phyloP scores from a whole-genome alignment of 1,140 invertebrate genomes.

The honey bee (Apis mellifera) region DNA sequence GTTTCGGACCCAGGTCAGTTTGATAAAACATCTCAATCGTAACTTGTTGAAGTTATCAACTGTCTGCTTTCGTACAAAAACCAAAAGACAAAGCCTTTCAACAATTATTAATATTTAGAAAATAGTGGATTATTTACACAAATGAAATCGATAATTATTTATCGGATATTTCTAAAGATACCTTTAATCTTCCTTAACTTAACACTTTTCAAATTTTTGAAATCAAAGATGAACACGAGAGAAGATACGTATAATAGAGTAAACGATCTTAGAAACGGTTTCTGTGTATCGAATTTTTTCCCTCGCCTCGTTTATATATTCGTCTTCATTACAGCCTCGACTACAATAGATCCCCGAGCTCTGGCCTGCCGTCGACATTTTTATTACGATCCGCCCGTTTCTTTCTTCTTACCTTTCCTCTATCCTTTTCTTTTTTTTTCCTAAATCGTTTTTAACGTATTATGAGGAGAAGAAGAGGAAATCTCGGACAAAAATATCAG shows the following conservation, averaged over 20 bases:
- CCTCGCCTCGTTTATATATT: constrained; percentile 6
- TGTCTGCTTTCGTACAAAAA: no score
- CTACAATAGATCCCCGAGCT: constrained; percentile 4
- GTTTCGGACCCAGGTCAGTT: constrained; percentile 69
- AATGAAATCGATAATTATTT: no score
- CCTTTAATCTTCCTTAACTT: no score
- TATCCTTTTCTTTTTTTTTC: background rate
- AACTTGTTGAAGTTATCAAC: background rate
- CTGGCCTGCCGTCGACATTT: constrained; percentile 36
- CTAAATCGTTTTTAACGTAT: constrained; percentile 27
- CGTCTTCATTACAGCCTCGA: constrained; percentile 17
- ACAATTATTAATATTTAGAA: no score
- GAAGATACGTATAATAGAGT: no score
- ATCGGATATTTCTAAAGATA: no score
- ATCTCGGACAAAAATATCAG: constrained; percentile 7
- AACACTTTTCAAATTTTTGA: background rate
- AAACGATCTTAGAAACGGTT: background rate
- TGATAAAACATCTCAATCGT: constrained; percentile 11
- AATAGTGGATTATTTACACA: no score
- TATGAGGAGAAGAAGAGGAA: background rate
- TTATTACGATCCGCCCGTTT: constrained; percentile 34
- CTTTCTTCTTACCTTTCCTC: background rate
- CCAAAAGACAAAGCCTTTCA: no score
- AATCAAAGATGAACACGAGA: background rate
- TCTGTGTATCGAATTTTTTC: background rate